A percentile compares a stretch with the other conserved stretches of the same genome.
phyloP scores from a whole-genome alignment of 2,888 invertebrate genomes.

The Lagria hirta region DNA sequence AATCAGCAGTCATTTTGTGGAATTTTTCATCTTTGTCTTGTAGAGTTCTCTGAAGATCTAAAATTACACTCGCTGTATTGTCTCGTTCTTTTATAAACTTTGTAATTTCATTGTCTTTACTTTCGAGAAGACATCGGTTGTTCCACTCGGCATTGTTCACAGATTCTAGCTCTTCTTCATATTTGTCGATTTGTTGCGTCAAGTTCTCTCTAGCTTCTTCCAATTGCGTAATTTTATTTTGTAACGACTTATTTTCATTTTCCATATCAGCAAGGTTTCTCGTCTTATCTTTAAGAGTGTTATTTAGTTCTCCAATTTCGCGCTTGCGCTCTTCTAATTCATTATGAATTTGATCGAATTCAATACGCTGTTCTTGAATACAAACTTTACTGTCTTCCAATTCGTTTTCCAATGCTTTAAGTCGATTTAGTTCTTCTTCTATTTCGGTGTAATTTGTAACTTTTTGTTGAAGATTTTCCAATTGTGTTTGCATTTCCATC shows the following conservation, averaged over 20 bases:
- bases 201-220: constrained; percentile 59
- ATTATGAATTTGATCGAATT: too few species aligned
- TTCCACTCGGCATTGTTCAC: constrained; percentile 18
- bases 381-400: too few species aligned
- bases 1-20: constrained; percentile 45
- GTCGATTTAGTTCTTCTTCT: constrained; percentile 40
- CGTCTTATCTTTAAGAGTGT: constrained; percentile 58
- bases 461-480: constrained; percentile 31
- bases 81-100: constrained; percentile 54
- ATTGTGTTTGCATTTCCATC: not conserved
- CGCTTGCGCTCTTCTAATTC: constrained; percentile 58
- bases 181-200: constrained; percentile 57
- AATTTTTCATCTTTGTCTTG: constrained; percentile 54
- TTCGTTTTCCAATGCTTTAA: constrained; percentile 31
- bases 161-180: constrained; percentile 47
- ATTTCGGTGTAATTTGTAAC: constrained; percentile 37
- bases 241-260: constrained; percentile 51
- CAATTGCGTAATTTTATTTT: constrained; percentile 49
- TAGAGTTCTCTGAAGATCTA: constrained; percentile 53
- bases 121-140: constrained; percentile 38
- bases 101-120: constrained; percentile 56
- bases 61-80: constrained; percentile 43
- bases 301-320: constrained; percentile 48
- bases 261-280: constrained; percentile 54
- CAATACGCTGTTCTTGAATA: too few species aligned